Conservation (phyloP, 2,113 vertebrate genomes). For the Albula glossodonta region DNA sequence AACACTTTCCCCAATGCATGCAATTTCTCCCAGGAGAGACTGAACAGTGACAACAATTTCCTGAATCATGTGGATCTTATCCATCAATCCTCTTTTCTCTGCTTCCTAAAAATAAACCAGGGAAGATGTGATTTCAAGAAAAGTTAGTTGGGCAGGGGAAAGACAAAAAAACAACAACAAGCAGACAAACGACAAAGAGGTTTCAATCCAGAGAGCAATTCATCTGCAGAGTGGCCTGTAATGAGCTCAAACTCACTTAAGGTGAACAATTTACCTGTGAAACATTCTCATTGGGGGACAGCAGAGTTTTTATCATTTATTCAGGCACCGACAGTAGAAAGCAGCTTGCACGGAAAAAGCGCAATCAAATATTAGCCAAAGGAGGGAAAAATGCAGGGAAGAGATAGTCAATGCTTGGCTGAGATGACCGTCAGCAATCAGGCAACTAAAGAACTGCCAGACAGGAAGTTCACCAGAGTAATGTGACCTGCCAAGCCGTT, state of each 20-base stretch:
- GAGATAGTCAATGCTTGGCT: too few relatives aligned
- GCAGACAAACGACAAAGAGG: conserved; percentile 58
- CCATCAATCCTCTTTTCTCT: conserved; percentile 89
- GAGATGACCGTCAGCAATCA: conserved; percentile 68
- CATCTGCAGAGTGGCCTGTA: conserved; percentile 70
- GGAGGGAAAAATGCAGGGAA: conserved; percentile 66
- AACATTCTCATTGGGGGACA: conserved; percentile 52
- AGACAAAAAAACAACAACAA: conserved; percentile 30
- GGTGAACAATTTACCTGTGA: conserved; percentile 45
- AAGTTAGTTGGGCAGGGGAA: conserved; percentile 51
- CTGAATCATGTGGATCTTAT: conserved; percentile 96
- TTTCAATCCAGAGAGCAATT: conserved; percentile 65
- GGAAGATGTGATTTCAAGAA: conserved; percentile 22
- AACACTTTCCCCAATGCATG: conserved; percentile 88
- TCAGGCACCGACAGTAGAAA: conserved; percentile 61
- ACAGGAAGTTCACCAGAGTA: too few relatives aligned
- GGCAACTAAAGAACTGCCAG: conserved; percentile 3
- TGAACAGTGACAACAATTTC: conserved; percentile 91
- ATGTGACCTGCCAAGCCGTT: too few relatives aligned
- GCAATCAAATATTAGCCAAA: conserved; percentile 68
- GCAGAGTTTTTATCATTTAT: conserved; percentile 65
- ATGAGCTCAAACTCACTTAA: conserved; percentile 55
- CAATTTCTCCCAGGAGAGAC: conserved; percentile 83
- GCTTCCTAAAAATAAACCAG: conserved; percentile 69
- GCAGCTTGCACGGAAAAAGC: conserved; percentile 37